Conservation (phyloP, 2,888 invertebrate species). For the Ennomos fuscantarius region DNA sequence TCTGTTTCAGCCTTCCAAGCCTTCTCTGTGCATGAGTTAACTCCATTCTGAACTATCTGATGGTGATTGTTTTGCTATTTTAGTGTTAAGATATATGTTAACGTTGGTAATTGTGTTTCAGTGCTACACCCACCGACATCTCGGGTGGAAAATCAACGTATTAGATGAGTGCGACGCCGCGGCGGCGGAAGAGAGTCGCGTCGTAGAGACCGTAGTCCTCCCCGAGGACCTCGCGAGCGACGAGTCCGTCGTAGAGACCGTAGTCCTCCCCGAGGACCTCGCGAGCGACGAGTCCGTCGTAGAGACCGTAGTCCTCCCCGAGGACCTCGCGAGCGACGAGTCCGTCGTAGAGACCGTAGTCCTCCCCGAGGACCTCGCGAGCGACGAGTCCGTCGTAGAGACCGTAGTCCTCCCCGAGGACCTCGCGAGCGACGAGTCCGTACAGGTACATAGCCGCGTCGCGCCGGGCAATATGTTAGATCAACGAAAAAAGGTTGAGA, state of each 20-base stretch:
- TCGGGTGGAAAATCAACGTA: slow-evolving; percentile 98
- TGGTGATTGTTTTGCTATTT: slow-evolving; percentile 54
- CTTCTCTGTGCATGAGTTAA: slow-evolving; percentile 80
- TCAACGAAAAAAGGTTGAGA: slow-evolving; percentile 70
- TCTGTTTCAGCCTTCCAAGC: slow-evolving; percentile 84
- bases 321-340: slow-evolving; percentile 72
- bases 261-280: slow-evolving; percentile 65
- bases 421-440: slow-evolving; percentile 82
- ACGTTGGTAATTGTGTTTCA: slow-evolving; percentile 70
- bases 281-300: slow-evolving; percentile 85
- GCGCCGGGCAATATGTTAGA: slow-evolving; percentile 85
- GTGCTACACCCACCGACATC: slow-evolving; percentile 96
- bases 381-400: slow-evolving; percentile 76
- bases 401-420: slow-evolving; percentile 65
- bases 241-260: slow-evolving; percentile 86
- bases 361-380: slow-evolving; percentile 66
- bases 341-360: slow-evolving; percentile 84
- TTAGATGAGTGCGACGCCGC: slow-evolving; percentile 90
- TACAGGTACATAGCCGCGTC: slow-evolving; percentile 87
- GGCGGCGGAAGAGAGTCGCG: slow-evolving; percentile 83
- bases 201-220: slow-evolving; percentile 67
- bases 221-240: slow-evolving; percentile 70
- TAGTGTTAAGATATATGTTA: slow-evolving; percentile 1
- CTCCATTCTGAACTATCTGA: slow-evolving; percentile 56
- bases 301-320: slow-evolving; percentile 62